Percentiles rank a stretch among this genome's conserved stretches.
phyloP scores from a whole-genome alignment of 2,113 vertebrate species.

The Turdus rufiventris region DNA sequence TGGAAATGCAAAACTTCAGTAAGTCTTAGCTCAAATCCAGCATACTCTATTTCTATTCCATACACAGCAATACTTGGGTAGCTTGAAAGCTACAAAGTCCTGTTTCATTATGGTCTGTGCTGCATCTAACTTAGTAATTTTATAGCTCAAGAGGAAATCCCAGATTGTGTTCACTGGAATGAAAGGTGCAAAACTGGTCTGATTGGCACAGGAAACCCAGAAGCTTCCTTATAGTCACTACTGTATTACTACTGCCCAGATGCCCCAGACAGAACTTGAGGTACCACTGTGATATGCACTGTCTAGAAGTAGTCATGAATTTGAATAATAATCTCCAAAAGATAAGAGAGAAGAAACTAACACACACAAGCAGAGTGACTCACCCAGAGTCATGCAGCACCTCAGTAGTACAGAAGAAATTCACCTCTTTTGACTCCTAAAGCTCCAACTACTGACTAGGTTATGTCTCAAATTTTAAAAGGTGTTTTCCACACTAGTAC shows the following conservation, averaged over 20 bases:
- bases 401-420: neutral
- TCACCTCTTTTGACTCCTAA: neutral
- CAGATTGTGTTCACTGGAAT: neutral
- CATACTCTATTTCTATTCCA: neutral
- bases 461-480: neutral
- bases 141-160: neutral
- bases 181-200: neutral
- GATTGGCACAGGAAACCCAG: neutral
- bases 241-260: neutral
- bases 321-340: neutral
- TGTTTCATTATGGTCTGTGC: neutral
- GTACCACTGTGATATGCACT: neutral
- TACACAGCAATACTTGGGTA: neutral
- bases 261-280: neutral
- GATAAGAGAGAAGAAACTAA: neutral
- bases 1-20: neutral
- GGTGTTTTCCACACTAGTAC: neutral
- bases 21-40: neutral
- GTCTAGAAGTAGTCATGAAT: neutral
- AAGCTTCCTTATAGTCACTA: neutral
- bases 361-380: neutral
- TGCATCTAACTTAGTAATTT: neutral
- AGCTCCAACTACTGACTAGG: neutral
- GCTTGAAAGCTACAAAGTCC: neutral
- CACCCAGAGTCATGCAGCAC: neutral